Conservation (phyloP, 1,140 invertebrate species). For the Drosophila burlai region DNA sequence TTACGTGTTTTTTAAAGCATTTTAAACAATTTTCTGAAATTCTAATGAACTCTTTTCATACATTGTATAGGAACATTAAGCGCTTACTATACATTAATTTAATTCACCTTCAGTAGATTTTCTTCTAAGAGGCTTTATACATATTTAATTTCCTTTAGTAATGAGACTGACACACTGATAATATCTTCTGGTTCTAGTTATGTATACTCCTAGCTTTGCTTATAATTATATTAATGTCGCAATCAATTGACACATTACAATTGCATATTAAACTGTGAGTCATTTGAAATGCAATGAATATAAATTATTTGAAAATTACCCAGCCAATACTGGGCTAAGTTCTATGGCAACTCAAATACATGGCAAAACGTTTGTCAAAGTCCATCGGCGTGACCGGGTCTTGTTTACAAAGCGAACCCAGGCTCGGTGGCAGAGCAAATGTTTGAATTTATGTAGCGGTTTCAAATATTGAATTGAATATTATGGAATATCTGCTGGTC, state of each 20-base stretch:
- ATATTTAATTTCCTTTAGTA: background rate
- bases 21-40: too few relatives aligned
- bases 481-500: constrained; percentile 69
- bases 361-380: constrained; percentile 44
- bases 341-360: constrained; percentile 19
- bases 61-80: background rate
- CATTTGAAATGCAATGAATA: background rate
- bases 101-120: background rate
- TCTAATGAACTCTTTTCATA: background rate
- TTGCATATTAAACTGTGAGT: constrained; percentile 3
- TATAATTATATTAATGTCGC: constrained; percentile 6
- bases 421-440: constrained; percentile 60
- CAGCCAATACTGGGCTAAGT: constrained; percentile 17
- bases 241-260: constrained; percentile 10
- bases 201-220: too few relatives aligned
- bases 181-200: too few relatives aligned
- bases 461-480: constrained; percentile 85
- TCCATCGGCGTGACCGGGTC: constrained; percentile 27
- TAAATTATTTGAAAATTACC: constrained; percentile 10
- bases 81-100: background rate
- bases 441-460: constrained; percentile 83
- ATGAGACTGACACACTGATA: background rate
- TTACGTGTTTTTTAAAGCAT: too few relatives aligned
- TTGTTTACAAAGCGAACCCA: constrained; percentile 69
- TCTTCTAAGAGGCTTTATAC: too few relatives aligned